These are phyloP conservation scores for Hydrolagus affinis DNA, from an alignment of 2,113 vertebrate genomes.

Conservation along the genomic window DNA sequence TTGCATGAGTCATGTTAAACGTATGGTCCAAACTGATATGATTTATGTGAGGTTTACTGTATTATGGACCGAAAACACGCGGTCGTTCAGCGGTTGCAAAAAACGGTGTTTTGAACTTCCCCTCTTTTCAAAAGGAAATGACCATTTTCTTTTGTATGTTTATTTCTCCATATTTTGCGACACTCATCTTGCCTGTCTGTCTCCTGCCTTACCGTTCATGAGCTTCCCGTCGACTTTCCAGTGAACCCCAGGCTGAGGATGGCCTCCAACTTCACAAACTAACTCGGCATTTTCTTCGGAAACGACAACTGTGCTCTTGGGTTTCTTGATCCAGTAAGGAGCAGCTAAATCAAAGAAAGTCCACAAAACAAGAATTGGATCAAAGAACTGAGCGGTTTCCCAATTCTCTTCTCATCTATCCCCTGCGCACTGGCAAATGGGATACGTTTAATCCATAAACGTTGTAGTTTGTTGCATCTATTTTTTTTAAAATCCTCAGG, in stretches of 20 bases:
- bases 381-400: background rate
- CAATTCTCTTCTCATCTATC: no score
- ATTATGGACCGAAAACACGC: constrained; percentile 32
- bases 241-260: constrained; percentile 61
- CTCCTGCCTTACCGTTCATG: constrained; percentile 57
- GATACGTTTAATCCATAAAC: no score
- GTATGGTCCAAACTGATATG: no score
- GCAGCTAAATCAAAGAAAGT: constrained; percentile 61
- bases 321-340: constrained; percentile 72
- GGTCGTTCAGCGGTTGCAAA: constrained; percentile 29
- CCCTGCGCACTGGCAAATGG: no score
- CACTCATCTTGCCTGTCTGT: no score
- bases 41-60: background rate
- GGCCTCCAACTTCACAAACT: constrained; percentile 72
- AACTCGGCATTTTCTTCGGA: constrained; percentile 63
- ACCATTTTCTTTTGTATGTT: background rate
- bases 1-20: no score
- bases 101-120: background rate
- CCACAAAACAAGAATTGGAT: background rate
- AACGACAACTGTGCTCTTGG: constrained; percentile 66
- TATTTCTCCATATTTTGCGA: no score
- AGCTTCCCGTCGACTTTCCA: constrained; percentile 77
- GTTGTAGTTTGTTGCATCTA: no score
- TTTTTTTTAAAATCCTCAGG: no score
- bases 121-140: no score